These are phyloP conservation scores for Chascanopsetta lugubris DNA, from an alignment of 2,113 vertebrate genomes.

Conservation along the genomic window DNA sequence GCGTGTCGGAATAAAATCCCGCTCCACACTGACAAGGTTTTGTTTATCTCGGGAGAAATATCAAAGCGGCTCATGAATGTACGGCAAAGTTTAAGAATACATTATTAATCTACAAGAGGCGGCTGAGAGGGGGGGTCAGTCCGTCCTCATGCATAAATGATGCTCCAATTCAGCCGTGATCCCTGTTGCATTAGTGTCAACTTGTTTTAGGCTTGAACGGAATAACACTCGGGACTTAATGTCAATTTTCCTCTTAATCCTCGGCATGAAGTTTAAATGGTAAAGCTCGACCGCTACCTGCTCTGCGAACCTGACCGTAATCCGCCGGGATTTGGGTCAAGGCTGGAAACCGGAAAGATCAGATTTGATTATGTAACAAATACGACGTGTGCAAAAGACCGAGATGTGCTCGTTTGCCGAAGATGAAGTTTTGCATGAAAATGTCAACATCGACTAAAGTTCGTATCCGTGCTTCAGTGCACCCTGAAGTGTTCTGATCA, in stretches of 20 bases:
- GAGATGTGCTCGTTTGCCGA: too few species aligned
- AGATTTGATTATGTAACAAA: slow-evolving; percentile 12
- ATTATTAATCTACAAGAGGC: slow-evolving; percentile 29
- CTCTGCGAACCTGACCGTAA: slow-evolving; percentile 39
- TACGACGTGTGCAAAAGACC: background rate
- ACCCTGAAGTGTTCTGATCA: too few species aligned
- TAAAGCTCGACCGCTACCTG: slow-evolving; percentile 26
- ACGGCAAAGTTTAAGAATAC: slow-evolving; percentile 16
- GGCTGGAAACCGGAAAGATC: background rate
- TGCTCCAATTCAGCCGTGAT: slow-evolving; percentile 4
- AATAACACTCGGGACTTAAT: background rate
- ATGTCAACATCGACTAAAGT: too few species aligned
- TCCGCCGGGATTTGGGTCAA: slow-evolving; percentile 36
- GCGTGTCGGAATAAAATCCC: slow-evolving; percentile 45
- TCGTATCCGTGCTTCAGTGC: too few species aligned
- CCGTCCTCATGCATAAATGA: slow-evolving; percentile 22
- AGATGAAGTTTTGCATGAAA: too few species aligned
- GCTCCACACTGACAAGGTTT: slow-evolving; percentile 26
- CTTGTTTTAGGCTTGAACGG: slow-evolving; percentile 7
- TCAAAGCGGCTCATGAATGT: slow-evolving; percentile 33
- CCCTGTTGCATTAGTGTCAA: slow-evolving; percentile 16
- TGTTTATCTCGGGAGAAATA: slow-evolving; percentile 40
- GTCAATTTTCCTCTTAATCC: slow-evolving; percentile 22
- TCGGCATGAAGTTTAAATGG: slow-evolving; percentile 19
- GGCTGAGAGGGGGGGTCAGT: slow-evolving; percentile 1